These are phyloP conservation scores for Drosophila seguyi DNA, from an alignment of 1,140 invertebrate species.

Conservation along the genomic window DNA sequence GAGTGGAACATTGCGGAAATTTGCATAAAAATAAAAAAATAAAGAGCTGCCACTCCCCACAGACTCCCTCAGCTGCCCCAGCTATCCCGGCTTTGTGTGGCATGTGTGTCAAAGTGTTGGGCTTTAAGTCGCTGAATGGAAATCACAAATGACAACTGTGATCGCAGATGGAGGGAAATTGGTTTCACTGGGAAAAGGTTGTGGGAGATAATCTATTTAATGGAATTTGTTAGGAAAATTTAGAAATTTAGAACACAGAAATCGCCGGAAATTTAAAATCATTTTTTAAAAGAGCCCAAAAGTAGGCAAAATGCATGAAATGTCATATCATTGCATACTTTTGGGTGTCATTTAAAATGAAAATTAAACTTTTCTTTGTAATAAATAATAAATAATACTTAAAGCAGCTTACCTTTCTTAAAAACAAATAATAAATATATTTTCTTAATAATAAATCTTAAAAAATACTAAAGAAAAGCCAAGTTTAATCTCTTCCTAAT, in stretches of 20 bases:
- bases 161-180: slow-evolving; percentile 12
- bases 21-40: slow-evolving; percentile 70
- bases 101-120: slow-evolving; percentile 55
- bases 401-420: no score
- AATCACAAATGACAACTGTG: slow-evolving; percentile 10
- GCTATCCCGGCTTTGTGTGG: slow-evolving; percentile 23
- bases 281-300: not conserved
- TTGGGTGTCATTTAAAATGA: not conserved
- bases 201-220: not conserved
- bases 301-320: not conserved
- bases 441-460: no score
- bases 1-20: slow-evolving; percentile 58
- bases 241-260: not conserved
- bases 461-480: no score
- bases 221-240: not conserved
- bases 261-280: not conserved
- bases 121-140: slow-evolving; percentile 22
- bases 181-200: not conserved
- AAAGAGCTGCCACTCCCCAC: slow-evolving; percentile 18
- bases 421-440: no score
- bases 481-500: not conserved
- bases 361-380: not conserved
- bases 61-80: not conserved
- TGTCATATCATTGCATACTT: no score
- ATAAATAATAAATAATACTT: not conserved